phyloP scores from a whole-genome alignment of 1,140 invertebrate genomes.

The Lethocerus indicus region DNA sequence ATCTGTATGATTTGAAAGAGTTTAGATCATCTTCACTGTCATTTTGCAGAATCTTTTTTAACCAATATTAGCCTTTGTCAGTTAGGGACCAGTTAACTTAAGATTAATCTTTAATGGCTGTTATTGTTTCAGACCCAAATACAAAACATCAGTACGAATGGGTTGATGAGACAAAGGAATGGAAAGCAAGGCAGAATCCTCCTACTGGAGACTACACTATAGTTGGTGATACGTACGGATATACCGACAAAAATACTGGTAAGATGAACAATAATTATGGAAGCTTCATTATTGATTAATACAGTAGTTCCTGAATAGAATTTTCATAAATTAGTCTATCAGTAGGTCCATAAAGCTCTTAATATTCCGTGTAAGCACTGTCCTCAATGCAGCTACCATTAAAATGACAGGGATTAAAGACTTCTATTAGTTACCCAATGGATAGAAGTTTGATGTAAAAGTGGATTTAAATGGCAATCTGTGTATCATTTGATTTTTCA shows the following conservation, averaged over 20 bases:
- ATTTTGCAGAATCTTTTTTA: no score
- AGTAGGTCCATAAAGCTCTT: not conserved
- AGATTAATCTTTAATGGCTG: no score
- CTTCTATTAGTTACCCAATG: not conserved
- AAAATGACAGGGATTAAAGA: not conserved
- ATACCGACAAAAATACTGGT: constrained; percentile 28
- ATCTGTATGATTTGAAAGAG: no score
- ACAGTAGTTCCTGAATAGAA: not conserved
- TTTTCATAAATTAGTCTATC: not conserved
- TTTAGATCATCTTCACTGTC: no score
- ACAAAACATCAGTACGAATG: constrained; percentile 36
- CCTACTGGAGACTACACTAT: constrained; percentile 27
- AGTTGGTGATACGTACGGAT: constrained; percentile 31
- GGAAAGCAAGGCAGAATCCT: constrained; percentile 25
- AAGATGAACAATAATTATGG: constrained; percentile 2
- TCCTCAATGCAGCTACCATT: not conserved
- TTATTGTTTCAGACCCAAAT: constrained; percentile 10
- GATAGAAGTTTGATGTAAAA: not conserved
- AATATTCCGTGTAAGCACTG: not conserved
- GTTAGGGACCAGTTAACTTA: no score
- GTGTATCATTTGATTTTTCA: no score
- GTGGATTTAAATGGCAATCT: no score
- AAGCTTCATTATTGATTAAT: not conserved
- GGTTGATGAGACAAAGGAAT: constrained; percentile 37
- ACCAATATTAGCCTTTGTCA: no score